phyloP scores from a whole-genome alignment of 2,113 vertebrate genomes.

The Eupsittula cactorum region DNA sequence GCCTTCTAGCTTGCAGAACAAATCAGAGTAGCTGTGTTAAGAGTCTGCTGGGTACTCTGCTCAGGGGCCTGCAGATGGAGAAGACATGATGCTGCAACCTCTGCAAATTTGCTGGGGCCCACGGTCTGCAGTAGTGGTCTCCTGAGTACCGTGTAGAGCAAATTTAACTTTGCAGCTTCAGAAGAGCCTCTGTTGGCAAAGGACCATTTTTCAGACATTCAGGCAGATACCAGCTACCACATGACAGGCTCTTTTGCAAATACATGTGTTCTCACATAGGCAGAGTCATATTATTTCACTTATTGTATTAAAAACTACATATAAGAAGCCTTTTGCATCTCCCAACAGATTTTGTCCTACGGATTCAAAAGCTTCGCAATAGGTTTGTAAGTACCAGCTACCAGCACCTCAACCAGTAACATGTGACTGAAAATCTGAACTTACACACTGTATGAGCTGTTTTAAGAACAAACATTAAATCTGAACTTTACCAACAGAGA shows the following conservation, averaged over 20 bases:
- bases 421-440: not conserved
- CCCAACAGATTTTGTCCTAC: not conserved
- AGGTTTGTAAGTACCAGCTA: not conserved
- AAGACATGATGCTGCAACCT: not conserved
- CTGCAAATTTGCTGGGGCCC: not conserved
- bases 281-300: not conserved
- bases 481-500: not conserved
- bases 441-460: not conserved
- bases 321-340: not conserved
- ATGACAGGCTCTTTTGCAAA: not conserved
- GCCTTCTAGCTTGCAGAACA: not conserved
- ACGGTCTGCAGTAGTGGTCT: fast-evolving
- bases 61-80: fast-evolving
- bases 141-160: not conserved
- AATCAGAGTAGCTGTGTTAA: not conserved
- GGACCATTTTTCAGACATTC: not conserved
- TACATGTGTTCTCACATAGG: not conserved
- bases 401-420: not conserved
- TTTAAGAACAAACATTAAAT: not conserved
- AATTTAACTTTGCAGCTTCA: not conserved
- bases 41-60: not conserved
- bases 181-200: not conserved
- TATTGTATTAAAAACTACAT: not conserved
- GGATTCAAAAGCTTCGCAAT: not conserved
- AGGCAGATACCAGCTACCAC: not conserved